Base-by-base conservation (phyloP, 2,888 invertebrate species). In the Strigamia transsilvanica region DNA sequence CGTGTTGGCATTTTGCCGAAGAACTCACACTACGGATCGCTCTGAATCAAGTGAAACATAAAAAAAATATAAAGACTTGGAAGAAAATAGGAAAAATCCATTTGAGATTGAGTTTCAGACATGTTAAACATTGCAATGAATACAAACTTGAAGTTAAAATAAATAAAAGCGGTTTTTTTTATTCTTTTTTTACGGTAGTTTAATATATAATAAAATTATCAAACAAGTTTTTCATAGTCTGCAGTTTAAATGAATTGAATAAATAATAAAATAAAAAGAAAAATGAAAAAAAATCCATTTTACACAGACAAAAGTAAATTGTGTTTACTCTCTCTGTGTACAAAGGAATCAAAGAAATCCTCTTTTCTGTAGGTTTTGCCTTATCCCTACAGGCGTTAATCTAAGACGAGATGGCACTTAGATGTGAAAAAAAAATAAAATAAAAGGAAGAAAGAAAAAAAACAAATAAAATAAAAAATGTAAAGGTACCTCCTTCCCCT, bases 401-500 rank as follows among this genome's bases (percentile, higher is more conserved):
- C 73, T 73, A 66, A 66, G 73, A 73, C 15, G 15, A 32, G 73
- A 73, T 73, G 27, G 73, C 15, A 73, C 73, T 73, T 73, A 23
- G n/a, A 73, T 27, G 73, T 21, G 7, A 23, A 23, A 66, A 66
- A 66, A 66, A 66, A 66, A 23, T 1, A 66, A 66, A 66, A 66
- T 12, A 66, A 23, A 23, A 23, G 18, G 18, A 21, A 61, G n/a
- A 18, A 23, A 7, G 6, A 66, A 73, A 73, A 73, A 73, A 32
- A 73, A 13, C 5, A 32, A 73, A 12, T 13, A 73, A 15, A 32
- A 32, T 2, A 73, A 32, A n/a, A 27, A 73, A 73, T 73, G 12
- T 73, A 73, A 73, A 73, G 73, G 73, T 73, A 73, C 73, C 73
- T 32, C 73, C 73, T 73, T 73, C 73, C 73, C 73, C 73, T 73